These are phyloP conservation scores for Gymnothorax reevesii DNA, from an alignment of 2,797 vertebrate species.

Conservation along the genomic window DNA sequence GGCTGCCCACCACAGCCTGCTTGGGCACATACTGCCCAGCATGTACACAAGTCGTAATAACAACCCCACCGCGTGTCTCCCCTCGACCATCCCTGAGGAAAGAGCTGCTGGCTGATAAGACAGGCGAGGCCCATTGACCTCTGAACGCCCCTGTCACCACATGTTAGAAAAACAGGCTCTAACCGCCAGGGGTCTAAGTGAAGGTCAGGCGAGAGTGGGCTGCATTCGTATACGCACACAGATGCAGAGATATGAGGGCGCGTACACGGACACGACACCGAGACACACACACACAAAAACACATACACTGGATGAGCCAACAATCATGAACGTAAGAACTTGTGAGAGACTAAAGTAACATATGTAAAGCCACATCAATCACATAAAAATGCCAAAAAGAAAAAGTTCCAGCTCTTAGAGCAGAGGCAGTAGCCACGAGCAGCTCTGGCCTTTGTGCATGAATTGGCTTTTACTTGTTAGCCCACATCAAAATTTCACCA, in stretches of 20 bases:
- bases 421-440: not conserved
- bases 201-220: not conserved
- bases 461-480: not conserved
- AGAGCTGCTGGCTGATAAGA: slow-evolving; percentile 17
- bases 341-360: not conserved
- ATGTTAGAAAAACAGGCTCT: slow-evolving; percentile 14
- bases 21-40: slow-evolving; percentile 21
- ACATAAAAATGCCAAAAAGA: not conserved
- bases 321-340: not conserved
- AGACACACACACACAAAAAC: not conserved
- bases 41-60: not conserved
- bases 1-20: not conserved
- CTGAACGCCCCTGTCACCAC: not conserved
- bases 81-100: not conserved
- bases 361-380: not conserved
- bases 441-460: not conserved
- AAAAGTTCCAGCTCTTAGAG: not conserved
- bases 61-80: not conserved
- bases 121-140: not conserved
- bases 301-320: not conserved
- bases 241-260: not conserved
- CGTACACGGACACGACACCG: not conserved
- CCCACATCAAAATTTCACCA: not conserved
- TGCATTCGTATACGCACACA: not conserved
- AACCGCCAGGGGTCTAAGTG: not conserved